phyloP scores from a whole-genome alignment of 2,113 vertebrate species.

The Stigmatopora argus region DNA sequence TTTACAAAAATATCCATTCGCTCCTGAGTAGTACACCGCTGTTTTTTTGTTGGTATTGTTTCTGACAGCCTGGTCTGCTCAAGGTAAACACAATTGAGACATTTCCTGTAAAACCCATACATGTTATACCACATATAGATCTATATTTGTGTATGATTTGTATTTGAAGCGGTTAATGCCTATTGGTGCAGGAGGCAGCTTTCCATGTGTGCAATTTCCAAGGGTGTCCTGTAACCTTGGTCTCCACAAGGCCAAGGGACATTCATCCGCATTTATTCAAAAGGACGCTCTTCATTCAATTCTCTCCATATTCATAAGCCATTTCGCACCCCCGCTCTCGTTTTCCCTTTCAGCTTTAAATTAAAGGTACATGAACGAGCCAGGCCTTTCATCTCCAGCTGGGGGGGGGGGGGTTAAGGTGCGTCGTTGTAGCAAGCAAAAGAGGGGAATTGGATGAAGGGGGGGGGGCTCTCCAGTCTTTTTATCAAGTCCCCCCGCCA shows the following conservation, averaged over 20 bases:
- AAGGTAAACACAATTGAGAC: background rate
- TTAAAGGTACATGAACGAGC: constrained; percentile 75
- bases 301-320: constrained; percentile 74
- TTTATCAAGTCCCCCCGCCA: constrained; percentile 49
- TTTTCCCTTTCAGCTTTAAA: constrained; percentile 75
- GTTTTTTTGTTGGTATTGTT: constrained; percentile 4
- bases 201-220: constrained; percentile 55
- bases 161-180: constrained; percentile 5
- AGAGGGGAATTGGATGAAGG: constrained; percentile 19
- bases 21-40: background rate
- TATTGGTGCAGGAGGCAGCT: constrained; percentile 41
- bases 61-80: constrained; percentile 1
- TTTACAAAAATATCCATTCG: background rate
- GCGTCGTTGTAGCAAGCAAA: background rate
- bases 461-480: constrained; percentile 50
- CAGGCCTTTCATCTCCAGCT: constrained; percentile 73
- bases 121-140: background rate
- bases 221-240: constrained; percentile 63
- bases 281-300: constrained; percentile 69
- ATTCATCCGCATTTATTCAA: constrained; percentile 70
- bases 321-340: constrained; percentile 68
- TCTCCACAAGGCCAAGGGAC: constrained; percentile 65
- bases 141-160: background rate
- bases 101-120: background rate
- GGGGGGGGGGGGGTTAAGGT: constrained; percentile 45